Evolutionary conservation across 2,797 vertebrate genomes (phyloP).

Genomic region (Acanthopagrus latus): DNA sequence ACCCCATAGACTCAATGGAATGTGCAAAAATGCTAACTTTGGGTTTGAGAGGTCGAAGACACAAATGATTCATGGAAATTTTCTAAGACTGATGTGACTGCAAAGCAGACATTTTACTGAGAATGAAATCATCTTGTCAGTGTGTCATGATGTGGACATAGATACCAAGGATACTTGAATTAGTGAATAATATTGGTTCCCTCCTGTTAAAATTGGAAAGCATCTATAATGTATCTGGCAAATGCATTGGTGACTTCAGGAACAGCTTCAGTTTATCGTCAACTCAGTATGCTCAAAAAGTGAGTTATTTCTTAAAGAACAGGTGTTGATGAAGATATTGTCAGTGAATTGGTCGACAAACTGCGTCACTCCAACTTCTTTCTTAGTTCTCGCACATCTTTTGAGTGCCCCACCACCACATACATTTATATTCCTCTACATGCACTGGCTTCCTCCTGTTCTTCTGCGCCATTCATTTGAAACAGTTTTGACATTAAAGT

Average conservation of each 20-base stretch:
- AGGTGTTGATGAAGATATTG: background rate
- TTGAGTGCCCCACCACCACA: too few relatives aligned
- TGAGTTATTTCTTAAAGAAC: slow-evolving; percentile 3
- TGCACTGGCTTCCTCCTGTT: too few relatives aligned
- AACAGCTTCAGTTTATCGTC: background rate
- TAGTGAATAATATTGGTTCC: background rate
- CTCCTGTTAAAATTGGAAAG: slow-evolving; percentile 1
- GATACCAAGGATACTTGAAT: background rate
- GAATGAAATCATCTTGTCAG: background rate
- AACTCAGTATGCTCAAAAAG: slow-evolving; percentile 4
- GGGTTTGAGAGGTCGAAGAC: background rate
- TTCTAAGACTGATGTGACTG: background rate
- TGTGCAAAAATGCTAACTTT: background rate
- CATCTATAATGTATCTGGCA: slow-evolving; percentile 8
- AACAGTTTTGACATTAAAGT: too few relatives aligned
- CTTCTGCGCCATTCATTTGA: too few relatives aligned
- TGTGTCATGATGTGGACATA: background rate
- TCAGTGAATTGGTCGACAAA: too few relatives aligned
- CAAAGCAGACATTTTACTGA: background rate
- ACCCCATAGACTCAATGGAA: background rate
- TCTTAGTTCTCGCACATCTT: too few relatives aligned
- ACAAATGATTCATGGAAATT: background rate
- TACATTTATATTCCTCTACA: too few relatives aligned
- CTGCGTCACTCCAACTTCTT: too few relatives aligned
- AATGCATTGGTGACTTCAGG: background rate